Conservation (phyloP, 2,797 vertebrate species). For the Danio jaintianensis region DNA sequence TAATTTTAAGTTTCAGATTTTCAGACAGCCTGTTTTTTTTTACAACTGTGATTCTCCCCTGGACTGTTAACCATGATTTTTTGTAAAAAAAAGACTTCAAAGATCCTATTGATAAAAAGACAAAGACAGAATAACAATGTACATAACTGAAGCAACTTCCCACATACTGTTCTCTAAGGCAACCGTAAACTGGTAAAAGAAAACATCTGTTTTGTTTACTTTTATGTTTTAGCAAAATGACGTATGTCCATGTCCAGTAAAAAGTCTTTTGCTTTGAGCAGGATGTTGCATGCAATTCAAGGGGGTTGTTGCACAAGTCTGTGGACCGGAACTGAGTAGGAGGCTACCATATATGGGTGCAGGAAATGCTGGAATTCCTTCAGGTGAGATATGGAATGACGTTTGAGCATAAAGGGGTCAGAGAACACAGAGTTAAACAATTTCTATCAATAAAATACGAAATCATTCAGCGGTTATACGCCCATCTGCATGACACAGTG, state of each 20-base stretch:
- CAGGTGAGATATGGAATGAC: slow-evolving; percentile 64
- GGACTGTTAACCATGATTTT: neutral
- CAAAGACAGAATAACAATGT: slow-evolving; percentile 14
- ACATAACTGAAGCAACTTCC: neutral
- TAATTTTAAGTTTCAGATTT: neutral
- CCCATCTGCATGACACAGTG: neutral
- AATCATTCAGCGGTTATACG: slow-evolving; percentile 28
- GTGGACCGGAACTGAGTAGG: slow-evolving; percentile 57
- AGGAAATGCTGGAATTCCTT: slow-evolving; percentile 79
- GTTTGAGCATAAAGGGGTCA: slow-evolving; percentile 52
- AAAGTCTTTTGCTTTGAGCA: slow-evolving; percentile 24
- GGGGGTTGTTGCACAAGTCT: slow-evolving; percentile 63
- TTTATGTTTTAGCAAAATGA: slow-evolving; percentile 20
- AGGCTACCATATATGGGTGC: slow-evolving; percentile 74
- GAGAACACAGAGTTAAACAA: slow-evolving; percentile 34
- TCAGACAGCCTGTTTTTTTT: neutral
- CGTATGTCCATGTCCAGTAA: neutral
- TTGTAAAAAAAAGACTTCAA: slow-evolving; percentile 19
- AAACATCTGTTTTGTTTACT: slow-evolving; percentile 41
- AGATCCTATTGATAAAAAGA: slow-evolving; percentile 23
- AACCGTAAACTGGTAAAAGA: slow-evolving; percentile 44
- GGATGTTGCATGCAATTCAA: slow-evolving; percentile 59
- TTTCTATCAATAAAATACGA: slow-evolving; percentile 44
- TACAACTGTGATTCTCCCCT: slow-evolving; percentile 1
- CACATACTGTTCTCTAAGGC: neutral